Evolutionary conservation across 1,140 invertebrate species (phyloP).

Genomic region (Microvelia longipes): DNA sequence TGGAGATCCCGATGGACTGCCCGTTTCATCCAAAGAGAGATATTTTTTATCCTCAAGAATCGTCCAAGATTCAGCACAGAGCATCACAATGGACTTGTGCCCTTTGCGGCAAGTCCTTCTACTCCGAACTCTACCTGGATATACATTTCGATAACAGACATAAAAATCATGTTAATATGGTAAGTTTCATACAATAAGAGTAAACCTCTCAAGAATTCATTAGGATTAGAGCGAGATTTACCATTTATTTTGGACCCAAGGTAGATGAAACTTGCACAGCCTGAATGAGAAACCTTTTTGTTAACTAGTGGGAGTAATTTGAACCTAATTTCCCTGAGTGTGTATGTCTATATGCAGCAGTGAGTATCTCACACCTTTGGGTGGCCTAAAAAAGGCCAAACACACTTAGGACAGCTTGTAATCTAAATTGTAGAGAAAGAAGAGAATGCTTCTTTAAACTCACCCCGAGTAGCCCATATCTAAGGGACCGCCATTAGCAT

Average conservation of each 20-base stretch:
- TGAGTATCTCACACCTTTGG: no score
- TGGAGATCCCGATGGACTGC: constrained; percentile 70
- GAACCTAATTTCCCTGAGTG: no score
- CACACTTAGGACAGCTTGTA: no score
- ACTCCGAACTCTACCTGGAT: constrained; percentile 74
- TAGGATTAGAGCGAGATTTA: constrained; percentile 4
- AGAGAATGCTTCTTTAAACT: no score
- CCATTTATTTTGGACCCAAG: constrained; percentile 4
- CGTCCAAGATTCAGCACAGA: constrained; percentile 60
- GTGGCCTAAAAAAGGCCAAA: no score
- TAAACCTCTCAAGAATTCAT: not conserved
- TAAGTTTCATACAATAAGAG: constrained; percentile 31
- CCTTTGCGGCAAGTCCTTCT: constrained; percentile 82
- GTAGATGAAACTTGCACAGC: no score
- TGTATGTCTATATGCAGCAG: no score
- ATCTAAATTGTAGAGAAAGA: no score
- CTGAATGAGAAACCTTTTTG: no score
- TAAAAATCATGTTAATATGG: constrained; percentile 67
- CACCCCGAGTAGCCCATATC: no score
- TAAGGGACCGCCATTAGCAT: no score
- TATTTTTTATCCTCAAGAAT: constrained; percentile 69
- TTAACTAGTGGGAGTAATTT: no score
- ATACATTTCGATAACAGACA: constrained; percentile 81
- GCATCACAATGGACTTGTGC: constrained; percentile 80
- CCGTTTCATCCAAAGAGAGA: constrained; percentile 75